A percentile compares a stretch with the other conserved stretches of the same genome.
phyloP scores from a whole-genome alignment of 53 echinoderm and acorn worm genomes.

The Echinometra lucunter region DNA sequence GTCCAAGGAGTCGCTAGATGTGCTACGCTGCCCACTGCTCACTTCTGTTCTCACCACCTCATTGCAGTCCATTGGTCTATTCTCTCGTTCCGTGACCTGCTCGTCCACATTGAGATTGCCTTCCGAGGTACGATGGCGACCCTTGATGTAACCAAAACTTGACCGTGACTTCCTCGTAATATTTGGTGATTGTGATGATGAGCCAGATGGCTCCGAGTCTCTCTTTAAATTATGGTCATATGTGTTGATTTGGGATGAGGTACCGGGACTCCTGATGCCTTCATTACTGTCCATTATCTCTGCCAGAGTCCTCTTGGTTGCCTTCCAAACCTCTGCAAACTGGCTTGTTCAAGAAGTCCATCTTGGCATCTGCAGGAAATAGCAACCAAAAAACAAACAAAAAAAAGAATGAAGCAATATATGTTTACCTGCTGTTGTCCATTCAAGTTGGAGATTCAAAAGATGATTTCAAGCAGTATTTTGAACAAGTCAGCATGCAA shows the following conservation, averaged over 20 bases:
- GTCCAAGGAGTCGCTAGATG: slow-evolving; percentile 52
- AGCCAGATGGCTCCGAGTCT: slow-evolving; percentile 24
- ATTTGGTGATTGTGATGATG: background rate
- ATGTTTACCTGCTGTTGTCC: no score
- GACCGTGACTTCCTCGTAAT: slow-evolving; percentile 33
- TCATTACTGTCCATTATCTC: slow-evolving; percentile 84
- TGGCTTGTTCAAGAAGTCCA: slow-evolving; percentile 91
- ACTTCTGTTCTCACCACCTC: background rate
- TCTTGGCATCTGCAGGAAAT: slow-evolving; percentile 62
- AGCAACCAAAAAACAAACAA: background rate
- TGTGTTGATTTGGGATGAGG: slow-evolving; percentile 61
- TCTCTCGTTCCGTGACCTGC: slow-evolving; percentile 42
- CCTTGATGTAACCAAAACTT: slow-evolving; percentile 12
- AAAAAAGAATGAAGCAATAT: no score
- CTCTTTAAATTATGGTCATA: slow-evolving; percentile 48
- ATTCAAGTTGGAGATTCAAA: no score
- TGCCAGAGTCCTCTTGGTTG: slow-evolving; percentile 84
- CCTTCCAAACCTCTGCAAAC: slow-evolving; percentile 92
- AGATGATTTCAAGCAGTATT: no score
- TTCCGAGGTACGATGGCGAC: slow-evolving; percentile 15
- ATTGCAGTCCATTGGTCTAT: slow-evolving; percentile 58
- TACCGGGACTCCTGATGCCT: slow-evolving; percentile 76
- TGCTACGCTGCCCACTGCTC: background rate
- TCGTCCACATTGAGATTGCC: background rate
- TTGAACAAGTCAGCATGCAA: no score